These are phyloP conservation scores for Nycteola revayana DNA, from an alignment of 2,888 invertebrate species.

Conservation along the genomic window DNA sequence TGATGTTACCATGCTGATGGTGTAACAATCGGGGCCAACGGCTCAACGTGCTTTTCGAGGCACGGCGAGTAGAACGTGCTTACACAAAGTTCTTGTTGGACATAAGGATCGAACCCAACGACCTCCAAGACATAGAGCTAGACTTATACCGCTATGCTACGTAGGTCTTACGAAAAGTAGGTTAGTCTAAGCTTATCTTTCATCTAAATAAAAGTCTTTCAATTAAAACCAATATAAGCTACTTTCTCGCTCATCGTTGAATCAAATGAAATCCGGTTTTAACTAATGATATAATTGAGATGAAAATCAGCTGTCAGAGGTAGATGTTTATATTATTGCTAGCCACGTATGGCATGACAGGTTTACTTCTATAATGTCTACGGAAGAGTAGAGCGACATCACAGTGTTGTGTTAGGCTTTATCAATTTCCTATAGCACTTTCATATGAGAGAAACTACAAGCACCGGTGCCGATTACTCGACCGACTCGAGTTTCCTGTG, in stretches of 20 bases:
- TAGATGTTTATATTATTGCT: slow-evolving; percentile 11
- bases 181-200: slow-evolving; percentile 7
- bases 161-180: too few relatives aligned
- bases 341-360: background rate
- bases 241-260: slow-evolving; percentile 22
- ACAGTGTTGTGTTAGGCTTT: slow-evolving; percentile 22
- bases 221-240: slow-evolving; percentile 16
- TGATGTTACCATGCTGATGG: too few relatives aligned
- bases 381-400: slow-evolving; percentile 20
- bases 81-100: too few relatives aligned
- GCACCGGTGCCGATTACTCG: slow-evolving; percentile 51
- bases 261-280: slow-evolving; percentile 19
- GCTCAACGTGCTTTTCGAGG: too few relatives aligned
- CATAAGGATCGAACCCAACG: too few relatives aligned
- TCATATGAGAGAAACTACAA: slow-evolving; percentile 61
- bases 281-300: slow-evolving; percentile 15
- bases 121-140: too few relatives aligned
- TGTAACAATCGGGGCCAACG: too few relatives aligned
- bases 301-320: slow-evolving; percentile 27
- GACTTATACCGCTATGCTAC: too few relatives aligned
- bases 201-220: slow-evolving; percentile 6
- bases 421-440: slow-evolving; percentile 51
- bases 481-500: slow-evolving; percentile 51
- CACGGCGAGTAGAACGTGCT: too few relatives aligned
- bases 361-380: background rate